phyloP scores from a whole-genome alignment of 1,140 invertebrate genomes.

The Macrostomum lignano region DNA sequence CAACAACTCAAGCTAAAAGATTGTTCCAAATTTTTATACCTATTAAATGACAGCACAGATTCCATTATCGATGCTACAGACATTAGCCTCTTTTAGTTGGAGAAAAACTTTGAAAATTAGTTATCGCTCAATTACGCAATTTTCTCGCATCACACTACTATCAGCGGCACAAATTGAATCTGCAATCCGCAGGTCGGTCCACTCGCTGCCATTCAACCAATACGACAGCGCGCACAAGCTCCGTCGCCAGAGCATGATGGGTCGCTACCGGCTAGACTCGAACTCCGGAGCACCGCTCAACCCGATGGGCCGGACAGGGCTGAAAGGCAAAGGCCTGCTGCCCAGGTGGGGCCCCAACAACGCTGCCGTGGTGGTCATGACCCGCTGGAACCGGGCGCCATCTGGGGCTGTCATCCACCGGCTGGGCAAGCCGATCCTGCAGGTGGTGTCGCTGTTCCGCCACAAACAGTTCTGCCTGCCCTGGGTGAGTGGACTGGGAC shows the following conservation, averaged over 20 bases:
- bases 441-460: slow-evolving; percentile 1
- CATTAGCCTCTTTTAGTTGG: no score
- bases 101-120: no score
- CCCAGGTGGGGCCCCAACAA: slow-evolving; percentile 31
- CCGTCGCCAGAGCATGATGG: slow-evolving; percentile 1
- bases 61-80: slow-evolving; percentile 3
- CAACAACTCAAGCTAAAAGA: no score
- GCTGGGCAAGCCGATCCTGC: slow-evolving; percentile 1
- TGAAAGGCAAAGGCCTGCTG: slow-evolving; percentile 24
- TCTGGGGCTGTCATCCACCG: slow-evolving; percentile 1
- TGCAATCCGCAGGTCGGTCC: background rate
- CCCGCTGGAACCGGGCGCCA: slow-evolving; percentile 16
- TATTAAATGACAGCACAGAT: background rate
- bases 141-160: no score
- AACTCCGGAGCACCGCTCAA: slow-evolving; percentile 11
- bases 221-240: slow-evolving; percentile 1
- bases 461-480: slow-evolving; percentile 3
- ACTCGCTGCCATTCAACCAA: background rate
- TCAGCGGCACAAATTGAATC: no score
- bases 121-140: no score
- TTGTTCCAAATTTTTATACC: no score
- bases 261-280: slow-evolving; percentile 1
- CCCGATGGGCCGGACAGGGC: slow-evolving; percentile 28
- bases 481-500: no score
- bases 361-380: slow-evolving; percentile 22